Evolutionary conservation across 2,797 vertebrate genomes (phyloP).

Genomic region (Phalanger gymnotis): DNA sequence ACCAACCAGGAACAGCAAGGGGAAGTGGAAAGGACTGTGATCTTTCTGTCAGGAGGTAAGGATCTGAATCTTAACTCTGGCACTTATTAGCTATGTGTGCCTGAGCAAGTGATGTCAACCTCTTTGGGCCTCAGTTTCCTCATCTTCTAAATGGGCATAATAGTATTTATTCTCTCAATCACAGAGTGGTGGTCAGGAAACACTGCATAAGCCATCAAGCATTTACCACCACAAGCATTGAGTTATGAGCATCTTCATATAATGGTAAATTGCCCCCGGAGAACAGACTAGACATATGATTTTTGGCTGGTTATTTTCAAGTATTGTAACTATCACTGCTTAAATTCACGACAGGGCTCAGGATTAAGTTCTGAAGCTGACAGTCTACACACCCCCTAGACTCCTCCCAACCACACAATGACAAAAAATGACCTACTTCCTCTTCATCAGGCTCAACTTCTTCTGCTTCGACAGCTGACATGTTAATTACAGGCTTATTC

Average conservation of each 20-base stretch:
- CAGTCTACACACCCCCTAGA: background rate
- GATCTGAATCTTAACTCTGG: background rate
- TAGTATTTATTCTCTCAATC: background rate
- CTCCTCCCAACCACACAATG: background rate
- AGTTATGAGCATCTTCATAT: conserved; percentile 58
- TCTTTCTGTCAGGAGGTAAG: background rate
- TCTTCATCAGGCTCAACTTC: conserved; percentile 95
- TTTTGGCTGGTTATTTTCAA: conserved; percentile 39
- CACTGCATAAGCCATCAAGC: background rate
- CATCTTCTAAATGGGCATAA: background rate
- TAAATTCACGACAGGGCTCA: background rate
- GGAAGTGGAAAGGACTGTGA: background rate
- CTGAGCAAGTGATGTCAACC: background rate
- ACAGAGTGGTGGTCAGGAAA: background rate
- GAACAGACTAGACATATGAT: conserved; percentile 41
- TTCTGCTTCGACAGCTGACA: conserved; percentile 88
- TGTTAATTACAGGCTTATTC: conserved; percentile 91
- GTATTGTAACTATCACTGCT: background rate
- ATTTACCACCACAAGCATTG: background rate
- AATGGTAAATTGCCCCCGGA: conserved; percentile 51
- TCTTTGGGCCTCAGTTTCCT: background rate
- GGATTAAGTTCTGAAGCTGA: background rate
- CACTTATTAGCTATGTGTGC: background rate
- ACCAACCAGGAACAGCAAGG: conserved; percentile 30
- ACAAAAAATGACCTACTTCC: conserved; percentile 89